Evolutionary conservation across 2,797 vertebrate species (phyloP), one percentile per base, ranked within the genome.

Genomic region (Carcharodon carcharias): DNA sequence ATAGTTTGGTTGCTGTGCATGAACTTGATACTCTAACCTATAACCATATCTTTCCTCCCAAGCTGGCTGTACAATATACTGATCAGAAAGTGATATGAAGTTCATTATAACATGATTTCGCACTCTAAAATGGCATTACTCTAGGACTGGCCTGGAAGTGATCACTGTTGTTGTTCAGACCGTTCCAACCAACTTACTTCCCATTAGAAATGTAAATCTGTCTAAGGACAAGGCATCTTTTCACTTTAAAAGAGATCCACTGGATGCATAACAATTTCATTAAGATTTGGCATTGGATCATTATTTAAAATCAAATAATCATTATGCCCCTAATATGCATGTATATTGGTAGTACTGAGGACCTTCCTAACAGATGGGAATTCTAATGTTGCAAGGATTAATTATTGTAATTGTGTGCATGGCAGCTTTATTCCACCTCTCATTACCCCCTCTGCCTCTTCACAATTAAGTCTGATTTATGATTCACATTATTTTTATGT

Each of bases 371-470:
- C 94, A 95, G 69, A 95, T 73, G 69, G 67, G 23, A 95, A 77
- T 73, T 73, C 94, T 95, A 95, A 95, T 95, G 67, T 77, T 95
- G 94, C 94, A 95, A 95, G 94, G 94, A 95, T 95, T 95, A 95
- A 95, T 95, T 95, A 95, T 95, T 77, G 67, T 77, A 95, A 95
- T 95, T 95, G 67, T 95, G 69, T 95, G 94, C 45, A 95, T 73
- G 94, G 94, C 94, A 95, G 94, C 94, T 95, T 95, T 95, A 95
- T 95, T 95, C 94, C 94, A 95, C 94, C 94, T 95, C 94, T 95
- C 94, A 95, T 95, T 95, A 95, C 94, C 94, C 94, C 94, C 94
- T 95, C 69, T 95, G 94, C 94, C 94, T 95, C 94, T 95, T 95
- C 94, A 95, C 94, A 95, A 95, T 95, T 95, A 95, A 95, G 45